Evolutionary conservation across 2,797 vertebrate genomes (phyloP), one percentile per base, ranked within the genome.

Genomic region (Syndactyla subalaris): DNA sequence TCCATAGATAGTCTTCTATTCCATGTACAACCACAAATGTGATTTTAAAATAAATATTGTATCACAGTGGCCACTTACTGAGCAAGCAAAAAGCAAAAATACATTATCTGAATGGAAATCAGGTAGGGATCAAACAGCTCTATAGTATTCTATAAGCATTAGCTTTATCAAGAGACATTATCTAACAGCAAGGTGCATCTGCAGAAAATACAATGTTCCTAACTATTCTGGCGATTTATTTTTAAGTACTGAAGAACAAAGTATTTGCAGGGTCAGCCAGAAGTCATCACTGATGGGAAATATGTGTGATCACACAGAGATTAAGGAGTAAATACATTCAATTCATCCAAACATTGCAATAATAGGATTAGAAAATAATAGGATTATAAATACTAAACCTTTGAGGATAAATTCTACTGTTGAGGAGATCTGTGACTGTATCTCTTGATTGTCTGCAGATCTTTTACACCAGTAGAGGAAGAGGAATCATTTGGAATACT

Each of bases 281-380:
- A 97, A 98, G 98, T 98, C 98, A 98, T 96, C 97, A 95, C 72
- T 97, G 76, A 93, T 95, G 96, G 95, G 98, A 98, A 98, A 98
- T 97, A 97, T 97, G 93, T 98, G 98, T 98, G 98, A 98, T 96
- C 97, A 92, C 95, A 97, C 89, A 97, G 95, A 98, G 97, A 99
- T 99, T 98, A 99, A 97, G 96, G 97, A 98, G 95, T 97, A 98
- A 99, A 99, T 98, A 98, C 98, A 98, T 99, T 98, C 98, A 98
- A 98, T 98, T 98, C 84, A 97, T 98, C 98, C 98, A 98, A 99
- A 98, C 97, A 98, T 98, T 98, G 97, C 98, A 99, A 98, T 98
- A 99, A 99, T 98, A 98, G 98, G 98, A 99, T 99, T 99, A 99
- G 95, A 97, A 98, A 98, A 98, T 98, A 98, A 98, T 97, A 98